phyloP scores from a whole-genome alignment of 2,797 vertebrate genomes.

The Menidia menidia region DNA sequence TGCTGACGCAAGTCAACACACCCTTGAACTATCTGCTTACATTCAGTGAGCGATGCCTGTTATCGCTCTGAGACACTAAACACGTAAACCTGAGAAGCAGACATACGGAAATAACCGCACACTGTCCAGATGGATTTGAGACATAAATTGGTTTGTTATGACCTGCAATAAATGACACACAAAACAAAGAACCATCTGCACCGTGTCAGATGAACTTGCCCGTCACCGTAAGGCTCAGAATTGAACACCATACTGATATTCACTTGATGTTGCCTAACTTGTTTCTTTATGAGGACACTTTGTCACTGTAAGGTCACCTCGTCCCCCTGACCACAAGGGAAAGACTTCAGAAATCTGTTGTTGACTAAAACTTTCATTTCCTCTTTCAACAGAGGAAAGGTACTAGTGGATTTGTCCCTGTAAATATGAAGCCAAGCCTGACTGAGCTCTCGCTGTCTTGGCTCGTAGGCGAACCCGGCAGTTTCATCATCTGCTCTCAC shows the following conservation, averaged over 20 bases:
- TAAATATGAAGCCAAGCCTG: conserved; percentile 34
- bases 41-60: conserved; percentile 1
- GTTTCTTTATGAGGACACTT: neutral
- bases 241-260: neutral
- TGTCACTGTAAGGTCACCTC: neutral
- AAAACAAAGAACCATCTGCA: neutral
- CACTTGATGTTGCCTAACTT: neutral
- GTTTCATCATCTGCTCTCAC: conserved; percentile 66
- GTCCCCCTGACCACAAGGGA: neutral
- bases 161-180: neutral
- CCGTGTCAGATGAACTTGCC: neutral
- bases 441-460: conserved; percentile 37
- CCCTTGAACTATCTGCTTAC: conserved; percentile 31
- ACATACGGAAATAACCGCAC: conserved; percentile 1
- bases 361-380: conserved; percentile 28
- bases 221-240: neutral
- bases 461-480: conserved; percentile 41
- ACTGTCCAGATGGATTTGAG: conserved; percentile 1
- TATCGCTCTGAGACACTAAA: conserved; percentile 14
- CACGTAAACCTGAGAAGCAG: conserved; percentile 5
- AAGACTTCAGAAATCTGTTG: conserved; percentile 19
- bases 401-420: conserved; percentile 23
- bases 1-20: conserved; percentile 59
- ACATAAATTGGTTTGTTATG: conserved; percentile 17
- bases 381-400: conserved; percentile 28